Conservation (phyloP, 1,140 invertebrate genomes). For the Heterodera carotae region DNA sequence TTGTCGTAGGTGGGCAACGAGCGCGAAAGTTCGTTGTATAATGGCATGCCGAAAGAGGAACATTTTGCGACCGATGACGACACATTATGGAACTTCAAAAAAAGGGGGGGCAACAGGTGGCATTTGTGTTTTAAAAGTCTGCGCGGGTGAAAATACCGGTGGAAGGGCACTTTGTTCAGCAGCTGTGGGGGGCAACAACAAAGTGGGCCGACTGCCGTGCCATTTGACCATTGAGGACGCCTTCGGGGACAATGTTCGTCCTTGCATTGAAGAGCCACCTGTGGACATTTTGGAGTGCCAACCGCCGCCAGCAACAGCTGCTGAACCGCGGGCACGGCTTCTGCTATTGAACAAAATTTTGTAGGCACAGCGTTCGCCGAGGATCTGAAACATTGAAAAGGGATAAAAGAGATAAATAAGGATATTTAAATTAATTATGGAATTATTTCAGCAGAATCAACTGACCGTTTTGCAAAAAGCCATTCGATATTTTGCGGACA, state of each 20-base stretch:
- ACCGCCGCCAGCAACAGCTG: conserved; percentile 4
- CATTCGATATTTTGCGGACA: conserved; percentile 44
- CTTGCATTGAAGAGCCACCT: background rate
- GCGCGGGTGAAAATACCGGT: no score
- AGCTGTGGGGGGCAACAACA: conserved; percentile 4
- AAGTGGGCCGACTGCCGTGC: background rate
- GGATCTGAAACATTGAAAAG: conserved; percentile 13
- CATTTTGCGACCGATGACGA: background rate
- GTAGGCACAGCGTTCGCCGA: conserved; percentile 20
- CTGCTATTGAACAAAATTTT: conserved; percentile 21
- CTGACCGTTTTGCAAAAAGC: conserved; percentile 38
- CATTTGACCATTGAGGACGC: background rate
- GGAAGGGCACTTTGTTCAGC: background rate
- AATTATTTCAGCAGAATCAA: background rate
- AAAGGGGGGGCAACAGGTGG: no score
- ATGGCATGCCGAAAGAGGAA: background rate
- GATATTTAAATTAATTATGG: no score
- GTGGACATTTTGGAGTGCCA: conserved; percentile 16
- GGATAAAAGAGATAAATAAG: background rate
- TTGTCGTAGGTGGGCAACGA: background rate
- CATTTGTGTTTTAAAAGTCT: background rate
- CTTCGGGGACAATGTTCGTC: conserved; percentile 22
- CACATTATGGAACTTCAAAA: background rate
- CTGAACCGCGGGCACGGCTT: conserved; percentile 4
- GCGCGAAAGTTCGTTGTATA: background rate